Evolutionary conservation across 2,888 invertebrate genomes (phyloP), one percentile per base, ranked within the genome.

Genomic region (Heliconius charithonia): DNA sequence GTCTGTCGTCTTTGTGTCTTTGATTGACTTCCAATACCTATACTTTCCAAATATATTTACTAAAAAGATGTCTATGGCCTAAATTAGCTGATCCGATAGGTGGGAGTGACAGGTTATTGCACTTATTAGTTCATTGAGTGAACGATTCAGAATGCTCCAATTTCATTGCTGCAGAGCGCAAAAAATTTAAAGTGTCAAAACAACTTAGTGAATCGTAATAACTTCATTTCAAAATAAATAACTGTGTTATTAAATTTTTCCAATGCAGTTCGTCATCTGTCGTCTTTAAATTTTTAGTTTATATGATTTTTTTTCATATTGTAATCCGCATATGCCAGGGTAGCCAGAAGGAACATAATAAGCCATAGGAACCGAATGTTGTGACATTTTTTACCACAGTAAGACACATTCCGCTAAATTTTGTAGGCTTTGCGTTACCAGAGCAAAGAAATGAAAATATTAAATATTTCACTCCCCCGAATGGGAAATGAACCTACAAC

Each of bases 101-200:
- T 76, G 81, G 73, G 77, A 78, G 78, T 70, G 76, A 66, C 63
- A 76, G 83, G 82, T 83, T 81, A 82, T 82, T 80, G 81, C 80
- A 81, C 83, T 81, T 72, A 75, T 71, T 79, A 80, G 82, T 83
- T 81, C 80, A 77, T 78, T 80, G 79, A 81, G 78, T 81, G 77
- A 79, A 79, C 79, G 71, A 81, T 83, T 83, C 69, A 75, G 67
- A 78, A 77, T 82, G 82, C 80, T 82, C 84, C 77, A 80, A 82
- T 83, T 83, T 75, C 80, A 80, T 83, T 85, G 82, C 83, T 83
- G 83, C 86, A 86, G 87, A 87, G 85, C 84, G 85, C 83, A 83
- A 87, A 89, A 87, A 87, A 83, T 81, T 27, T 37, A n/a, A 81
- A 79, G 16, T 75, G 41, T 25, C 16, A 41, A 69, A 69, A 41